Evolutionary conservation across 2,888 invertebrate genomes (phyloP).

Genomic region (Rhagonycha fulva): DNA sequence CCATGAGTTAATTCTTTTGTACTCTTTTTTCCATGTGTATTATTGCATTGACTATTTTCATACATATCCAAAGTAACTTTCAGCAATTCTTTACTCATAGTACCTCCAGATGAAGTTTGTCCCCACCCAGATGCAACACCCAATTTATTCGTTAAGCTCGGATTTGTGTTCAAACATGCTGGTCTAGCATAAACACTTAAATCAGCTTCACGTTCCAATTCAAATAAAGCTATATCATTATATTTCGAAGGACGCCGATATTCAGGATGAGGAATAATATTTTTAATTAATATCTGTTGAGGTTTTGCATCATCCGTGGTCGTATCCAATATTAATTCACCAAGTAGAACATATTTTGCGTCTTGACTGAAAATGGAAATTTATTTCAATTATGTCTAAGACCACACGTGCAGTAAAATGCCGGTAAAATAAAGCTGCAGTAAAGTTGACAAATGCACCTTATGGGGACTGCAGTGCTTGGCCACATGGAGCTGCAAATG

Average conservation of each 20-base stretch:
- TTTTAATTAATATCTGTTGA: slow-evolving; percentile 43
- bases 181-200: slow-evolving; percentile 55
- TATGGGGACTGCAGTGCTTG: no score
- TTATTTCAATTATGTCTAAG: no score
- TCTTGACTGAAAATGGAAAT: slow-evolving; percentile 44
- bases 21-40: slow-evolving; percentile 51
- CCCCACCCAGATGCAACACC: slow-evolving; percentile 60
- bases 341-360: slow-evolving; percentile 52
- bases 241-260: slow-evolving; percentile 52
- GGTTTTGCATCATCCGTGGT: slow-evolving; percentile 49
- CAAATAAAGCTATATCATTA: slow-evolving; percentile 58
- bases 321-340: slow-evolving; percentile 52
- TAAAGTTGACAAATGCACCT: no score
- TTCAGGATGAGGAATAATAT: slow-evolving; percentile 49
- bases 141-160: slow-evolving; percentile 1
- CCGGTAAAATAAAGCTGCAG: no score
- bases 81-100: slow-evolving; percentile 50
- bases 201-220: slow-evolving; percentile 45
- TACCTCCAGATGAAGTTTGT: slow-evolving; percentile 58
- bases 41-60: slow-evolving; percentile 10
- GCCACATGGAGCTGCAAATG: no score
- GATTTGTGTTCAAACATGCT: slow-evolving; percentile 50
- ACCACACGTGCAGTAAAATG: no score
- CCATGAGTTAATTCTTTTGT: slow-evolving; percentile 49
- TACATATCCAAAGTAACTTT: slow-evolving; percentile 59